A percentile compares a stretch with the other conserved stretches of the same genome.
Conservation (phyloP, 2,113 vertebrate species). For the Myotis davidii region DNA sequence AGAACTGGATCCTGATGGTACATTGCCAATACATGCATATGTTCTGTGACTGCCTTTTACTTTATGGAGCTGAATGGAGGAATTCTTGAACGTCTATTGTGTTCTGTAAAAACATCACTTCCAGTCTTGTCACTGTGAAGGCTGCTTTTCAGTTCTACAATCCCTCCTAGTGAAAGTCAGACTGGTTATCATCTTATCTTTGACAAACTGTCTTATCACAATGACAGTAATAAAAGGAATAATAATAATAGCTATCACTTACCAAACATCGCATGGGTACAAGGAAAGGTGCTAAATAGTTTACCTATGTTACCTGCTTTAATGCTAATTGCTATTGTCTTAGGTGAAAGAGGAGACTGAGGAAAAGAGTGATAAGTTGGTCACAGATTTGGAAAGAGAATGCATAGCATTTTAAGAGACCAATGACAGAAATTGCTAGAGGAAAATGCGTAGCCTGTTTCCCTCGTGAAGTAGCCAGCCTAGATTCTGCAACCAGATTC, state of each 20-base stretch:
- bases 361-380: neutral
- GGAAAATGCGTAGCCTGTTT: neutral
- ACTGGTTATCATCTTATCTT: neutral
- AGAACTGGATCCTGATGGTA: neutral
- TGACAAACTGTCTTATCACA: neutral
- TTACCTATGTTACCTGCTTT: neutral
- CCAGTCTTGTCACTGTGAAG: neutral
- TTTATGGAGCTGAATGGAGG: neutral
- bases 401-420: neutral
- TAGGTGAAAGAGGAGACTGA: neutral
- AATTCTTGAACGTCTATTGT: neutral
- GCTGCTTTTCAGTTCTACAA: neutral
- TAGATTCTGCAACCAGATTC: neutral
- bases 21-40: rapidly evolving
- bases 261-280: neutral
- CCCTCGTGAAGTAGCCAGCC: neutral
- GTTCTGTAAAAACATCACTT: neutral
- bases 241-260: neutral
- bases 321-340: neutral
- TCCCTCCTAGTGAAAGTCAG: neutral
- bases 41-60: neutral
- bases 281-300: neutral
- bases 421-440: neutral
- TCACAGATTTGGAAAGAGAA: neutral
- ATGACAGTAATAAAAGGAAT: neutral